Conservation (phyloP, 2,797 vertebrate genomes). For the Helostoma temminkii region DNA sequence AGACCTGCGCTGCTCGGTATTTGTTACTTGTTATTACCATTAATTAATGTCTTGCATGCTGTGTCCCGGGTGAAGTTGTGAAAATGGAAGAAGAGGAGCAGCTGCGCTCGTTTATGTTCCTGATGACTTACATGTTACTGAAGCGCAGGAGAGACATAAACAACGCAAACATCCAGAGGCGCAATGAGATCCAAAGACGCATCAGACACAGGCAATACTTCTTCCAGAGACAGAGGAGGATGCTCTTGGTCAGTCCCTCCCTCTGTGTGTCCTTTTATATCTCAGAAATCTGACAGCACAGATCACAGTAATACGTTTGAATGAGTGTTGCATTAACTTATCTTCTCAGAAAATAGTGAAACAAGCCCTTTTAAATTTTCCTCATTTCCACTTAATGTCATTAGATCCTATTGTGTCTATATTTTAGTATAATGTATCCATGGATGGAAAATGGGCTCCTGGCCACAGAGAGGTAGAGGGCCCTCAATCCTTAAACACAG, state of each 20-base stretch:
- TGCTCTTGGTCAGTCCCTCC: slow-evolving; percentile 77
- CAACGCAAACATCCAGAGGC: slow-evolving; percentile 71
- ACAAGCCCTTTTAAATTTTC: too few species aligned
- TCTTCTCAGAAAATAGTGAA: too few species aligned
- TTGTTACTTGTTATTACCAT: rapidly evolving
- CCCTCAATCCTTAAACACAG: too few species aligned
- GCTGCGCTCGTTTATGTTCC: slow-evolving; percentile 75
- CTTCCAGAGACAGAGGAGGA: slow-evolving; percentile 85
- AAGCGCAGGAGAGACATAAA: slow-evolving; percentile 81
- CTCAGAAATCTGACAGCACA: too few species aligned
- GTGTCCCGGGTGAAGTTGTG: background rate
- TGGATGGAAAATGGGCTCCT: too few species aligned
- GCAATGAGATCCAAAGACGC: slow-evolving; percentile 79
- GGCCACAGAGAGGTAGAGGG: too few species aligned
- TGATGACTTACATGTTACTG: slow-evolving; percentile 83
- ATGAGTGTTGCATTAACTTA: too few species aligned
- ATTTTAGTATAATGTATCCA: background rate
- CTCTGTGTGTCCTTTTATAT: background rate
- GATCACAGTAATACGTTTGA: too few species aligned
- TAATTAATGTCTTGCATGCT: background rate
- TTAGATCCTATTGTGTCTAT: too few species aligned
- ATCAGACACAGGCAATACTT: slow-evolving; percentile 84
- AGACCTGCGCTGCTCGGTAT: background rate
- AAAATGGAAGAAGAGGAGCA: slow-evolving; percentile 77
- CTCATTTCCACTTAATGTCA: background rate